These are phyloP conservation scores for Lumbricus terrestris DNA, from an alignment of 2,888 invertebrate genomes.

Conservation along the genomic window DNA sequence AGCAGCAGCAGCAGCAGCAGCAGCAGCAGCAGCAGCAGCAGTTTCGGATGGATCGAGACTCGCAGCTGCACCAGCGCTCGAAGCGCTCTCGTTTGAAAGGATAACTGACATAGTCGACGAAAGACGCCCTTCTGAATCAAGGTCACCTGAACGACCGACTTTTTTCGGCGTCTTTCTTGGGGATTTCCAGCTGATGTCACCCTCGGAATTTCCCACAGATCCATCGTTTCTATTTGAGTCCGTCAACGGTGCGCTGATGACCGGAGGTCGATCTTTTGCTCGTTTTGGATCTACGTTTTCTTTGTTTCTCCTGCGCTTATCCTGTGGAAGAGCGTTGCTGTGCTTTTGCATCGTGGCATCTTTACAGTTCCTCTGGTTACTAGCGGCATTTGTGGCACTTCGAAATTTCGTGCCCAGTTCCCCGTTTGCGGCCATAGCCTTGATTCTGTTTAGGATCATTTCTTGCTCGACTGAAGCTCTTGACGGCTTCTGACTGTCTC, in stretches of 20 bases:
- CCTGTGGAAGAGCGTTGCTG: background rate
- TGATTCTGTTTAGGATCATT: background rate
- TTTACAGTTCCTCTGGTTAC: background rate
- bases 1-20: background rate
- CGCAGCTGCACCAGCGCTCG: background rate
- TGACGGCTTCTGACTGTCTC: background rate
- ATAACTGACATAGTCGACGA: background rate
- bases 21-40: background rate
- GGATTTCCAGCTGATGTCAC: background rate
- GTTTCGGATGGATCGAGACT: background rate
- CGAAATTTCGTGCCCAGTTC: conserved; percentile 9
- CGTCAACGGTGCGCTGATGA: background rate
- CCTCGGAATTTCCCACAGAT: background rate
- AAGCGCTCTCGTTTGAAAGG: background rate
- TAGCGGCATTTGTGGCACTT: background rate
- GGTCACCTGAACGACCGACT: background rate
- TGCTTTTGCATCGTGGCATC: background rate
- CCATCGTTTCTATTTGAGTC: background rate
- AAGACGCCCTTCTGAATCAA: background rate
- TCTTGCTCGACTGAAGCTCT: background rate
- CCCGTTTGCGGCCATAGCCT: background rate
- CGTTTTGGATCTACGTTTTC: background rate
- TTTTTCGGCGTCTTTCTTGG: background rate
- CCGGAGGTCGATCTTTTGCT: background rate
- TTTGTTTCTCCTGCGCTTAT: background rate